Base-by-base conservation (phyloP, 2,888 invertebrate species). In the Zhuqinia jingwanae region DNA sequence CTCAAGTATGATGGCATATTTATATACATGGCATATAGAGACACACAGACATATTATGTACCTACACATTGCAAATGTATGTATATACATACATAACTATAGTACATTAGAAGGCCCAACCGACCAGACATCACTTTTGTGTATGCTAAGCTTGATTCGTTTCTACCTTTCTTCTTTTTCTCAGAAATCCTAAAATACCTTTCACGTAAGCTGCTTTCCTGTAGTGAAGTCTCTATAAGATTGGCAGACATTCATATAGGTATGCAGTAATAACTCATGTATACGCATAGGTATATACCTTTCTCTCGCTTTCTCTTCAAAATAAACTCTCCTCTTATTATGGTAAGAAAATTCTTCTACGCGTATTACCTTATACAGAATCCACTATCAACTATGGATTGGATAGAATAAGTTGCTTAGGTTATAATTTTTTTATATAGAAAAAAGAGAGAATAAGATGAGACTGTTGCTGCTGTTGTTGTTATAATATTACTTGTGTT, bases 401-500 rank as follows among this genome's bases (percentile, higher is more conserved):
- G 75, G 63, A 78, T n/a, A 20, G 36, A 36, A 6, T 50, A 27
- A n/a, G 3, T 8, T 20, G 17, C 30, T 58, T 6, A 13, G 36
- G 53, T n/a, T 8, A 27, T 17, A 20, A 11, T n/a, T 20, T 8
- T 45, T 47, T n/a, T n/a, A n/a, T n/a, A n/a, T n/a, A n/a, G n/a
- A n/a, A n/a, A n/a, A n/a, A n/a, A n/a, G n/a, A n/a, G n/a, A n/a
- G 47, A 50, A 50, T 20, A 77, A 76, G 13, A 25, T 42, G 20
- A 77, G 47, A 63, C 63, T 60, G 77, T 60, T 63, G 78, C 78
- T 78, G 78, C 27, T 75, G 78, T 63, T 63, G 78, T 63, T 78
- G 78, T n/a, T 75, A 63, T 36, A n/a, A n/a, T n/a, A n/a, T n/a
- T n/a, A n/a, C n/a, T n/a, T n/a, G n/a, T n/a, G n/a, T n/a, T 27